Evolutionary conservation across 2,113 vertebrate species (phyloP).

Genomic region (Patagioenas fasciata): DNA sequence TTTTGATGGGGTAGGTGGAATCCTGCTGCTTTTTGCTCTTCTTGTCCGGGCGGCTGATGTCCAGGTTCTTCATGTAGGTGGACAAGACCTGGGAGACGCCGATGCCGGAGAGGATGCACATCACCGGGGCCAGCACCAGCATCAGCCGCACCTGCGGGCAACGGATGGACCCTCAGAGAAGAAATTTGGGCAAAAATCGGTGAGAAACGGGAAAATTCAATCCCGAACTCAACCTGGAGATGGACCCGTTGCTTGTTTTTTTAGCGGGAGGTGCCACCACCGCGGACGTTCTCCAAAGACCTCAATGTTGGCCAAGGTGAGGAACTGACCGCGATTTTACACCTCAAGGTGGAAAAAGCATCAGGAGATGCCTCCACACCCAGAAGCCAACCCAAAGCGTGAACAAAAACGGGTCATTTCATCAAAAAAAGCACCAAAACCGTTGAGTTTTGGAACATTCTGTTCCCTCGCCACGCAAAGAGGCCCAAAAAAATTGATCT

Average conservation of each 20-base stretch:
- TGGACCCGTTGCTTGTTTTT: accelerated
- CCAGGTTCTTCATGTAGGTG: conserved; percentile 98
- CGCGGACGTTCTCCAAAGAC: neutral
- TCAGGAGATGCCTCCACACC: too few relatives aligned
- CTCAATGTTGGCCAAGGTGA: neutral
- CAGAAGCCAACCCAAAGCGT: too few relatives aligned
- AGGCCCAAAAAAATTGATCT: accelerated
- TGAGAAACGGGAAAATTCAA: neutral
- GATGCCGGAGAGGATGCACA: conserved; percentile 98
- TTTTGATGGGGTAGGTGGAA: conserved; percentile 96
- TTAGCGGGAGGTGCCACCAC: too few relatives aligned
- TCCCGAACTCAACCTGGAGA: accelerated
- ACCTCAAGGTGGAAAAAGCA: too few relatives aligned
- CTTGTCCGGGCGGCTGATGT: conserved; percentile 95
- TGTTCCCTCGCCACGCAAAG: accelerated
- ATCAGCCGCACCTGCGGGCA: conserved; percentile 90
- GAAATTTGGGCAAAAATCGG: neutral
- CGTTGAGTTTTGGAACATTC: neutral
- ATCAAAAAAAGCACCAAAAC: neutral
- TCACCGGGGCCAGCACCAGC: conserved; percentile 95
- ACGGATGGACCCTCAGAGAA: neutral
- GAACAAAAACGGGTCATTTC: too few relatives aligned
- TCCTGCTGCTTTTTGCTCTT: conserved; percentile 96
- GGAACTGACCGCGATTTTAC: neutral
- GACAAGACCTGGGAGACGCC: conserved; percentile 96